Conservation (phyloP, 2,113 vertebrate species). For the Bos indicus region DNA sequence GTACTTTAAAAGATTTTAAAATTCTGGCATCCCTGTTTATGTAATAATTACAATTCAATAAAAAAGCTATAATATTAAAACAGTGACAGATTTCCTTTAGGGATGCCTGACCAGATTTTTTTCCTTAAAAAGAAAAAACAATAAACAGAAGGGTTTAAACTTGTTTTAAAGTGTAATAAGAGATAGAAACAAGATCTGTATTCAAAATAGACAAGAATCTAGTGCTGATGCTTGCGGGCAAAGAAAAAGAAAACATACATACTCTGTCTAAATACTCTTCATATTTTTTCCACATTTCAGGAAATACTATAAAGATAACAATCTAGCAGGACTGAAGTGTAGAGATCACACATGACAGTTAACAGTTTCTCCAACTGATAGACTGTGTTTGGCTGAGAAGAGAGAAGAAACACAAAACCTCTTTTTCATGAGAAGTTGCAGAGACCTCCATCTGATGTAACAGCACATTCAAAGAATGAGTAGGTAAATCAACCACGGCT, state of each 20-base stretch:
- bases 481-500: neutral
- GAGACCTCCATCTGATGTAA: neutral
- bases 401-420: neutral
- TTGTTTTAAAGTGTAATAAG: conserved; percentile 43
- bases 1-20: conserved; percentile 43
- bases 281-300: neutral
- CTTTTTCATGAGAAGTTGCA: neutral
- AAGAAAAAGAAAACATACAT: conserved; percentile 5
- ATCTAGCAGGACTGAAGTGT: neutral
- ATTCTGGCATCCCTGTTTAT: conserved; percentile 43
- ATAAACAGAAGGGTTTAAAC: conserved; percentile 22
- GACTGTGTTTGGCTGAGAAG: neutral
- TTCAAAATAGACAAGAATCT: conserved; percentile 36
- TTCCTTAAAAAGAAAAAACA: neutral
- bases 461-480: neutral
- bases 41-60: conserved; percentile 60
- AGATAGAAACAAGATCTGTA: conserved; percentile 35
- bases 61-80: conserved; percentile 43
- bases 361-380: neutral
- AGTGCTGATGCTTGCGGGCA: neutral
- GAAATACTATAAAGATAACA: neutral
- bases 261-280: neutral
- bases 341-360: neutral
- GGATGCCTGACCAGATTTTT: conserved; percentile 35
- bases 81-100: conserved; percentile 33